Conservation (phyloP, 2,888 invertebrate genomes). For the Actias luna region DNA sequence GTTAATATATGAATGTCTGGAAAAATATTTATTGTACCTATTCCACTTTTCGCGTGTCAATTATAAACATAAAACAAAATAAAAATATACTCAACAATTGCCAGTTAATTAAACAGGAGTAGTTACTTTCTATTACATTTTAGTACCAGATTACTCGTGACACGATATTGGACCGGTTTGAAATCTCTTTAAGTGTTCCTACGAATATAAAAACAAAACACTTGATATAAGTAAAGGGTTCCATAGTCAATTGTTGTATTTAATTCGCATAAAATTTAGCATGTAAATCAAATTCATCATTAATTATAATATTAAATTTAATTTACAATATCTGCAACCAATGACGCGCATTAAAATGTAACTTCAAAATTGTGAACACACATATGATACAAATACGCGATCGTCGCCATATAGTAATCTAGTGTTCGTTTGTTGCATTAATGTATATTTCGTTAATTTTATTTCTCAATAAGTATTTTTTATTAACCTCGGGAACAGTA, state of each 20-base stretch:
- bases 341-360: neutral
- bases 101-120: slow-evolving; percentile 32
- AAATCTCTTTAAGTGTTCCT: slow-evolving; percentile 24
- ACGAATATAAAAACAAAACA: slow-evolving; percentile 14
- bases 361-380: too few species aligned
- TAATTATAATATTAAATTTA: neutral
- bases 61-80: neutral
- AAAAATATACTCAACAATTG: slow-evolving; percentile 4
- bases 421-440: too few species aligned
- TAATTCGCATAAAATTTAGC: neutral
- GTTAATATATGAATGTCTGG: too few species aligned
- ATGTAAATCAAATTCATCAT: neutral
- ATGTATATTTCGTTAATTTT: too few species aligned
- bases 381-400: too few species aligned
- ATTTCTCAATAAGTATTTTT: too few species aligned
- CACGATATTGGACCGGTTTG: slow-evolving; percentile 25
- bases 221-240: slow-evolving; percentile 2
- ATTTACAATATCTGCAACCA: neutral
- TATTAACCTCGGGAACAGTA: too few species aligned
- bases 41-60: neutral
- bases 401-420: too few species aligned
- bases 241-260: neutral
- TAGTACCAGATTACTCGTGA: slow-evolving; percentile 23
- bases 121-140: slow-evolving; percentile 35
- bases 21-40: neutral